Percentiles rank a stretch among this genome's conserved stretches.
These are phyloP conservation scores for Stenolophus ochropezus DNA, from an alignment of 2,888 invertebrate genomes.

Conservation along the genomic window DNA sequence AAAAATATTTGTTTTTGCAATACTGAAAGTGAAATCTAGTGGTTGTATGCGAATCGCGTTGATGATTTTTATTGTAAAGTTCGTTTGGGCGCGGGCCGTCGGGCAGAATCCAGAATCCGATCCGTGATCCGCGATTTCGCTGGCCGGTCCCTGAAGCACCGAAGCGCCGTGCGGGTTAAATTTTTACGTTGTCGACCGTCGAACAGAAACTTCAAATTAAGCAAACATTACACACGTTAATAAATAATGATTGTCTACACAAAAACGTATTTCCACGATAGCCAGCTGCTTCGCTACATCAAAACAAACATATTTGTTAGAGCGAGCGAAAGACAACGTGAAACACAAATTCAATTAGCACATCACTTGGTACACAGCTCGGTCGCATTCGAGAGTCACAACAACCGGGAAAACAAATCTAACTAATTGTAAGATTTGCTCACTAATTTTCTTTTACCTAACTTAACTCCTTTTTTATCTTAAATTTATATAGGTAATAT, in stretches of 20 bases:
- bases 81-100: background rate
- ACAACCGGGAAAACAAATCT: constrained; percentile 23
- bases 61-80: background rate
- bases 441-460: too few species aligned
- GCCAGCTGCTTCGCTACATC: constrained; percentile 38
- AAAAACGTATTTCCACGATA: constrained; percentile 44
- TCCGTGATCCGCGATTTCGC: background rate
- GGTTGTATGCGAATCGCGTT: background rate
- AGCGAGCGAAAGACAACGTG: constrained; percentile 35
- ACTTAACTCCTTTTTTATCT: too few species aligned
- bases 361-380: constrained; percentile 20
- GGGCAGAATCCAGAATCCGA: constrained; percentile 1
- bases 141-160: constrained; percentile 3
- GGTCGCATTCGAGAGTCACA: background rate
- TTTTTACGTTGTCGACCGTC: constrained; percentile 27
- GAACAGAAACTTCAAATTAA: constrained; percentile 40
- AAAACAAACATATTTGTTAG: constrained; percentile 43
- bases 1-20: background rate
- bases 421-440: constrained; percentile 6
- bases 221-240: constrained; percentile 41
- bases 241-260: constrained; percentile 44
- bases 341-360: constrained; percentile 41
- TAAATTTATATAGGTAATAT: too few species aligned
- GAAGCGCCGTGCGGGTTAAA: constrained; percentile 1
- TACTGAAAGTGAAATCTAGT: background rate